Evolutionary conservation across 2,888 invertebrate genomes (phyloP).

Genomic region (Drosophila ustulata): DNA sequence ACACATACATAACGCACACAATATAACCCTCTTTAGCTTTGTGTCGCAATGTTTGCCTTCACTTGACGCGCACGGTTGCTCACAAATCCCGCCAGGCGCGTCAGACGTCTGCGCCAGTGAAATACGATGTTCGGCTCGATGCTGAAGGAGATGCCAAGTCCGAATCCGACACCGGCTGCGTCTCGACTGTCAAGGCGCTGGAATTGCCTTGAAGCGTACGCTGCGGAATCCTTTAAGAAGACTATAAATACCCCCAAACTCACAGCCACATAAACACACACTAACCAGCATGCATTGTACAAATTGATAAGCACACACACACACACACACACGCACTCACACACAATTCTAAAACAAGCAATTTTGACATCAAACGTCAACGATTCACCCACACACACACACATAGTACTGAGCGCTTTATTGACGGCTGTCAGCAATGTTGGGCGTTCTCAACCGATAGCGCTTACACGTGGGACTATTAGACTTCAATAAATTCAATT

Average conservation of each 20-base stretch:
- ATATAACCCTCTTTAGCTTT: slow-evolving; percentile 69
- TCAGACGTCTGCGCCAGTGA: slow-evolving; percentile 41
- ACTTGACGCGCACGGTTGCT: slow-evolving; percentile 64
- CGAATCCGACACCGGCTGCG: slow-evolving; percentile 39
- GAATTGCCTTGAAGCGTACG: slow-evolving; percentile 62
- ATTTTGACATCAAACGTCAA: slow-evolving; percentile 79
- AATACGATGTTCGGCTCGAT: slow-evolving; percentile 46
- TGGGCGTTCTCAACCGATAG: slow-evolving; percentile 57
- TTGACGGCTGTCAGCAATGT: slow-evolving; percentile 55
- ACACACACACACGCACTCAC: slow-evolving; percentile 11
- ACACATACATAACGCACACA: slow-evolving; percentile 20
- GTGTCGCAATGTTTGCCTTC: slow-evolving; percentile 76
- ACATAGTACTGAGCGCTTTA: slow-evolving; percentile 34
- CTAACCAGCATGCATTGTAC: slow-evolving; percentile 42
- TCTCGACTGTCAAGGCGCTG: slow-evolving; percentile 42
- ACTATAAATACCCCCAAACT: slow-evolving; percentile 65
- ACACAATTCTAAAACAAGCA: slow-evolving; percentile 62
- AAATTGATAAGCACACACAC: slow-evolving; percentile 55
- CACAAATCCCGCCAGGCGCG: slow-evolving; percentile 61
- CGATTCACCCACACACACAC: slow-evolving; percentile 42
- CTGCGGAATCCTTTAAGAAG: slow-evolving; percentile 74
- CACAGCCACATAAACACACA: slow-evolving; percentile 18
- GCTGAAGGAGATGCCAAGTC: slow-evolving; percentile 45
- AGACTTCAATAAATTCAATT: slow-evolving; percentile 81
- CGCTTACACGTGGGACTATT: slow-evolving; percentile 70